phyloP scores from a whole-genome alignment of 2,888 invertebrate genomes.

The Cheilosia scutellata region DNA sequence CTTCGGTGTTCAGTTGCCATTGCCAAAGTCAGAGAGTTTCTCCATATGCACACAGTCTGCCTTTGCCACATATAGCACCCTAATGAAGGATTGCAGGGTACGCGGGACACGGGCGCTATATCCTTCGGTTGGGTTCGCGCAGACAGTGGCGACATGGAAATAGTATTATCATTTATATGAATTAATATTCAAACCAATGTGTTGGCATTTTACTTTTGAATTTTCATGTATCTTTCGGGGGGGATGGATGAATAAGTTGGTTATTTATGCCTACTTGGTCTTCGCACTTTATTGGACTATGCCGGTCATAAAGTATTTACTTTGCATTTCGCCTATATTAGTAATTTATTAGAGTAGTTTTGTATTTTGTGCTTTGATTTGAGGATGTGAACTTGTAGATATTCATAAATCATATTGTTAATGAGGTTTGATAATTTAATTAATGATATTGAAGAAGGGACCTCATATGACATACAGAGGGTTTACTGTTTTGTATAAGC shows the following conservation, averaged over 20 bases:
- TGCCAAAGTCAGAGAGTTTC: slow-evolving; percentile 63
- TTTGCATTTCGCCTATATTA: slow-evolving; percentile 69
- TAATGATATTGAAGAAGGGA: slow-evolving; percentile 24
- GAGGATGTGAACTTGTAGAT: not conserved
- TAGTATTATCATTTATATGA: slow-evolving; percentile 67
- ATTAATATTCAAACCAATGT: slow-evolving; percentile 72
- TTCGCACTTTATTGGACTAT: slow-evolving; percentile 23
- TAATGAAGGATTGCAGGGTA: slow-evolving; percentile 34
- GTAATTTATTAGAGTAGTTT: slow-evolving; percentile 48
- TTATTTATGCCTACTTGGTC: slow-evolving; percentile 59
- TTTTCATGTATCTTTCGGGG: slow-evolving; percentile 30
- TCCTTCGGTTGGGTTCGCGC: slow-evolving; percentile 22
- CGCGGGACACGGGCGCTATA: slow-evolving; percentile 1
- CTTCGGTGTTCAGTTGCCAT: slow-evolving; percentile 59
- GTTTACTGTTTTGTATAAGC: no score
- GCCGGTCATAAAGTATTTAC: slow-evolving; percentile 51
- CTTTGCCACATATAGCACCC: slow-evolving; percentile 15
- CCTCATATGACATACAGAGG: no score
- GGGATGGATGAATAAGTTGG: slow-evolving; percentile 33
- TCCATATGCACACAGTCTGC: slow-evolving; percentile 67
- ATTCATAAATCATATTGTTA: slow-evolving; percentile 56
- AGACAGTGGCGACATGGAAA: slow-evolving; percentile 66
- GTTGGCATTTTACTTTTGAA: slow-evolving; percentile 66
- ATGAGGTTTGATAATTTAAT: not conserved
- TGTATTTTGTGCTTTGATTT: not conserved